phyloP scores from a whole-genome alignment of 1,140 invertebrate species.

The Drosophila tani region DNA sequence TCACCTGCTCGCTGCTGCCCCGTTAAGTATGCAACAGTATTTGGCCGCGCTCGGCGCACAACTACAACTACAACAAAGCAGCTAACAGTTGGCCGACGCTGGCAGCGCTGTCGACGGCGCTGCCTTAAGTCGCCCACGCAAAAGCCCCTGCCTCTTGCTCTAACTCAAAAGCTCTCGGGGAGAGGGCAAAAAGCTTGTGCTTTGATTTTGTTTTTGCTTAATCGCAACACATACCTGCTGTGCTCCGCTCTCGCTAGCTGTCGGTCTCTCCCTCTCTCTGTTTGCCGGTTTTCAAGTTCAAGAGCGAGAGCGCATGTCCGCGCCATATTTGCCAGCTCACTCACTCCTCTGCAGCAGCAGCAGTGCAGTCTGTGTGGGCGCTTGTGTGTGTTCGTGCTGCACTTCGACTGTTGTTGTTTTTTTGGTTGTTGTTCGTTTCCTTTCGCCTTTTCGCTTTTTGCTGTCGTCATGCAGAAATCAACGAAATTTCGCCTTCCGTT shows the following conservation, averaged over 20 bases:
- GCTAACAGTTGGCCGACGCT: slow-evolving; percentile 73
- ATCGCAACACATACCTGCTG: slow-evolving; percentile 32
- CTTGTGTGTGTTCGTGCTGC: slow-evolving; percentile 13
- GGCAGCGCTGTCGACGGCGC: slow-evolving; percentile 44
- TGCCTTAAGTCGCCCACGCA: slow-evolving; percentile 75
- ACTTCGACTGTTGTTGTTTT: slow-evolving; percentile 48
- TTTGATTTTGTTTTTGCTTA: slow-evolving; percentile 27
- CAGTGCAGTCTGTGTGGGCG: slow-evolving; percentile 29
- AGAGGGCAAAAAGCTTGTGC: slow-evolving; percentile 5
- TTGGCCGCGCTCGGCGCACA: slow-evolving; percentile 9
- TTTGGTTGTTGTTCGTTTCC: not conserved
- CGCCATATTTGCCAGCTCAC: slow-evolving; percentile 55
- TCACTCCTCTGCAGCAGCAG: slow-evolving; percentile 8
- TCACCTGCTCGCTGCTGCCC: slow-evolving; percentile 16
- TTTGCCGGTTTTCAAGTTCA: slow-evolving; percentile 81
- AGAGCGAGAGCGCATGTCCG: slow-evolving; percentile 75
- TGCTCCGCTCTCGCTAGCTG: slow-evolving; percentile 8
- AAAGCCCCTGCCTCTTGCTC: slow-evolving; percentile 51
- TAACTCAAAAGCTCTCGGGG: slow-evolving; percentile 8
- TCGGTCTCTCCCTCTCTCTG: slow-evolving; percentile 1
- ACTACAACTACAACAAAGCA: slow-evolving; percentile 63
- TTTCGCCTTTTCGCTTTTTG: slow-evolving; percentile 55
- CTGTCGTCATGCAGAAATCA: slow-evolving; percentile 73
- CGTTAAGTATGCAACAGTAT: slow-evolving; percentile 77
- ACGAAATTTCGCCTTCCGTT: slow-evolving; percentile 37